Conservation (phyloP, 1,140 invertebrate genomes). For the Sycobia sp. region DNA sequence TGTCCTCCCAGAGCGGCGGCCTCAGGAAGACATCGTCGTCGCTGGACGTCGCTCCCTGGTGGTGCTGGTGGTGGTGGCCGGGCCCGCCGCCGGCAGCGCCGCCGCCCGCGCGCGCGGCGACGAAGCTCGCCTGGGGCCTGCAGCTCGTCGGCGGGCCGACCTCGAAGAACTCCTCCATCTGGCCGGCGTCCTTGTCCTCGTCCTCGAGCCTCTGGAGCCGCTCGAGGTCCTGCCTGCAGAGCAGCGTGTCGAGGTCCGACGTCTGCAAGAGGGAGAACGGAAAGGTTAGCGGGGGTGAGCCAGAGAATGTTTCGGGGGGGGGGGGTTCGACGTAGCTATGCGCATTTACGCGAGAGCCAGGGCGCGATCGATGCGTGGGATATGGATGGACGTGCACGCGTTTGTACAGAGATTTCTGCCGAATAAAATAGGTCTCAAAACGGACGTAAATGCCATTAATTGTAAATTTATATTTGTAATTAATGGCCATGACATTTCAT, state of each 20-base stretch:
- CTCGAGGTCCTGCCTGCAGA: constrained; percentile 67
- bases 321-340: no score
- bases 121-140: constrained; percentile 60
- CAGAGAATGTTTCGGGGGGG: no score
- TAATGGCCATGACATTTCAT: no score
- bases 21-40: constrained; percentile 83
- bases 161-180: constrained; percentile 74
- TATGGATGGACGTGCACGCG: no score
- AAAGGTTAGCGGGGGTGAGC: background rate
- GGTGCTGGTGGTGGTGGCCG: constrained; percentile 41
- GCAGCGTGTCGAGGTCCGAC: constrained; percentile 67
- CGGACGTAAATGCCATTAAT: no score
- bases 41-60: constrained; percentile 36
- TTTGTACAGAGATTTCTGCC: no score
- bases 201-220: constrained; percentile 64
- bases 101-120: constrained; percentile 57
- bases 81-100: constrained; percentile 41
- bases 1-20: constrained; percentile 86
- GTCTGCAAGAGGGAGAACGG: constrained; percentile 56
- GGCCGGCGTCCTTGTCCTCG: constrained; percentile 59
- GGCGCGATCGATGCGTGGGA: background rate
- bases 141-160: constrained; percentile 49
- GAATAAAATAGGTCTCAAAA: no score
- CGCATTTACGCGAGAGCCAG: no score
- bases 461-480: no score